phyloP scores from a whole-genome alignment of 1,140 invertebrate genomes.

The Neodiprion fabricii region DNA sequence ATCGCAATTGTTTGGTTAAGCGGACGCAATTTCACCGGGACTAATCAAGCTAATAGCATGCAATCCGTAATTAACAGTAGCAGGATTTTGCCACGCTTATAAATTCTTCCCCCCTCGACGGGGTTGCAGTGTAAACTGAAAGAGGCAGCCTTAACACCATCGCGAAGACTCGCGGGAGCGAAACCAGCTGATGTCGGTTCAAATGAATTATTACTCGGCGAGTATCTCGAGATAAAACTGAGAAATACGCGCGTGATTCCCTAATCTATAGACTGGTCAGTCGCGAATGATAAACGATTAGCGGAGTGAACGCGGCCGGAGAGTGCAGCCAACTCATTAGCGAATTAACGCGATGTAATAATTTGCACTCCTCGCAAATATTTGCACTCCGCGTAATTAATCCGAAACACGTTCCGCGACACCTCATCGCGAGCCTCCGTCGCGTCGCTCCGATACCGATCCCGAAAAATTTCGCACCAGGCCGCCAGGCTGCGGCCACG shows the following conservation, averaged over 20 bases:
- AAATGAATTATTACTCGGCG: neutral
- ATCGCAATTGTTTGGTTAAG: neutral
- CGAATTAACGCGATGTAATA: slow-evolving; percentile 7
- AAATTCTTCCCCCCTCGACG: neutral
- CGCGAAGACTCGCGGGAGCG: too few species aligned
- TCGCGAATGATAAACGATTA: neutral
- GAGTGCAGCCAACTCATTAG: slow-evolving; percentile 2
- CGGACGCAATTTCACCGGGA: neutral
- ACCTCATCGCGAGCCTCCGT: neutral
- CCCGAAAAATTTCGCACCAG: too few species aligned
- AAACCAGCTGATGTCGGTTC: neutral
- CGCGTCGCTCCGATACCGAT: neutral
- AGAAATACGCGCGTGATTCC: neutral
- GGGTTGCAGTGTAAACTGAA: too few species aligned
- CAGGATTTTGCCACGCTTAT: neutral
- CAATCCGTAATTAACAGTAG: neutral
- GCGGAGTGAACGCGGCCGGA: neutral
- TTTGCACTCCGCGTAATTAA: neutral
- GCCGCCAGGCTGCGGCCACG: too few species aligned
- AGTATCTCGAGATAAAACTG: neutral
- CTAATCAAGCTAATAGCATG: neutral
- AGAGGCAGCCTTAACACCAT: too few species aligned
- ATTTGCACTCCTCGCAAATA: neutral
- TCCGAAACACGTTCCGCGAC: slow-evolving; percentile 3
- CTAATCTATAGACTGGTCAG: neutral